Base-by-base conservation (phyloP, 2,888 invertebrate species). In the Cheilosia grossa region DNA sequence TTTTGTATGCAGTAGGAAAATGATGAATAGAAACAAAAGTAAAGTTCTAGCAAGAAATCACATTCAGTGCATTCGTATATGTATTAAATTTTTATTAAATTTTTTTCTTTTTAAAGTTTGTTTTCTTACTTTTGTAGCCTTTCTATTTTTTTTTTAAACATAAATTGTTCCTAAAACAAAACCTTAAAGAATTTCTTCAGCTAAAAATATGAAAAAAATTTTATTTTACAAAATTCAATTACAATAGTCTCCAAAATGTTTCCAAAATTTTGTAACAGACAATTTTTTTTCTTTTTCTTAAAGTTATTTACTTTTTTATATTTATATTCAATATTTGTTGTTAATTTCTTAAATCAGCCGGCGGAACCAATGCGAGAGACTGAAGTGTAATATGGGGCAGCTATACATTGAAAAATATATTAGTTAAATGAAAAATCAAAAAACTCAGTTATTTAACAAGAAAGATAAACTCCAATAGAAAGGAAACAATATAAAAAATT, bases 321-420 rank as follows among this genome's bases (percentile, higher is more conserved):
- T 90, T 81, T 86, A 87, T 88, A 89, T 89, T 86, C 87, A 89
- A 90, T 89, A 88, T 90, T 89, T 90, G 88, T 90, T 90, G 89
- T 90, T 91, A 90, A 91, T 92, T 93, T 91, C 75, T 94, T 94
- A 88, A 89, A 93, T 93, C 93, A 95, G 95, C 94, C 94, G 93
- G 94, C 94, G 93, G 94, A 94, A 94, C 94, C 94, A 92, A 94
- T 95, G 94, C 94, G 94, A 94, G 95, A 95, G 94, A 95, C 95
- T 94, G 94, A 95, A 94, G 95, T 95, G 93, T 95, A 94, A 94
- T 89, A 82, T 90, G 87, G 87, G 86, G 80, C 83, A 79, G 86
- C 87, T 86, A 82, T 87, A 87, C 73, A 75, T 54, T 75, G 77
- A 73, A 56, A 73, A 59, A 66, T 70, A 67, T 72, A 73, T 66